Evolutionary conservation across 1,140 invertebrate genomes (phyloP).

Genomic region (Megathymus violae): DNA sequence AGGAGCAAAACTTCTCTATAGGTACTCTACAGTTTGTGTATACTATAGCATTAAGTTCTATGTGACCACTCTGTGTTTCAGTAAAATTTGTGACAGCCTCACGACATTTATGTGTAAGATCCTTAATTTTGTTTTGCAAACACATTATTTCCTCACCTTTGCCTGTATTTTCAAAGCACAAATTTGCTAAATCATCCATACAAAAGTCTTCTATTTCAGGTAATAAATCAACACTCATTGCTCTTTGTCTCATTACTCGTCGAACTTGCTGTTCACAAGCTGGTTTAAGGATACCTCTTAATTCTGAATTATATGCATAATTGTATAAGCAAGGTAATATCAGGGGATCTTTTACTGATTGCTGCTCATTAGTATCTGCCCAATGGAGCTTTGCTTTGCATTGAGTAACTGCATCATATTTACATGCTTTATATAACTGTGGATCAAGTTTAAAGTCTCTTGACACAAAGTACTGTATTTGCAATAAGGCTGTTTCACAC

Average conservation of each 20-base stretch:
- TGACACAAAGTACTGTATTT: slow-evolving; percentile 98
- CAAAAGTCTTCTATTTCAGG: slow-evolving; percentile 97
- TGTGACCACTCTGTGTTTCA: slow-evolving; percentile 93
- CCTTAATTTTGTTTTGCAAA: slow-evolving; percentile 95
- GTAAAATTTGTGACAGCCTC: slow-evolving; percentile 94
- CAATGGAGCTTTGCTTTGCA: slow-evolving; percentile 93
- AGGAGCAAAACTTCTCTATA: slow-evolving; percentile 92
- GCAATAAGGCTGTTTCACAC: slow-evolving; percentile 95
- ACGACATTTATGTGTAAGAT: slow-evolving; percentile 87
- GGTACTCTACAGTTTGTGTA: slow-evolving; percentile 91
- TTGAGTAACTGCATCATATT: slow-evolving; percentile 91
- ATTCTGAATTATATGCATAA: slow-evolving; percentile 91
- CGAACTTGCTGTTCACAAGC: slow-evolving; percentile 92
- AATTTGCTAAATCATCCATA: slow-evolving; percentile 91
- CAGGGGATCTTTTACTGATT: slow-evolving; percentile 87
- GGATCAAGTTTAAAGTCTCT: slow-evolving; percentile 97
- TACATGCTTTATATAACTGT: slow-evolving; percentile 94
- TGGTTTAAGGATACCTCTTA: slow-evolving; percentile 86
- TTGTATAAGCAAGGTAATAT: slow-evolving; percentile 97
- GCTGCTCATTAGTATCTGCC: slow-evolving; percentile 85
- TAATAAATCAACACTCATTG: slow-evolving; percentile 95
- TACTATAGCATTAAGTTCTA: slow-evolving; percentile 94
- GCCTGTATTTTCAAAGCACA: slow-evolving; percentile 92
- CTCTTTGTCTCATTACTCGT: slow-evolving; percentile 95
- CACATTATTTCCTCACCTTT: slow-evolving; percentile 96